Evolutionary conservation across 2,888 invertebrate genomes (phyloP), one percentile per base, ranked within the genome.

Genomic region (Lithosia quadra): DNA sequence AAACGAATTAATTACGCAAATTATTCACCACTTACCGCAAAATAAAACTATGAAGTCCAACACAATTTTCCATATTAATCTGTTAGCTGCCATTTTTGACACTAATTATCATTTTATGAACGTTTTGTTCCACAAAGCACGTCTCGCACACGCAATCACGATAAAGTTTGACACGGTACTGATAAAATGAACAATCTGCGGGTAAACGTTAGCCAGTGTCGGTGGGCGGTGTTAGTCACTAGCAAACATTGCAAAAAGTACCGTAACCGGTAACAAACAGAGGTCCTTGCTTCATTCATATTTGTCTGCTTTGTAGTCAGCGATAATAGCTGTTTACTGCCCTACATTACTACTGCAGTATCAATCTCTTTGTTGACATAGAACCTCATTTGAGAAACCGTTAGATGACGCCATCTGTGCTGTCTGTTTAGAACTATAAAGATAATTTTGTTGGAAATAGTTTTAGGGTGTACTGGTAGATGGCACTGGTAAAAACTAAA

Each of bases 21-120:
- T 22, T 57, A 7, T 39, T 53, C 11, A 2, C n/a, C 8, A 91
- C 94, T 91, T 72, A 94, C 94, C 89, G 62, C 90, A 89, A 15
- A 78, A 75, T 70, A 93, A 80, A 36, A 91, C 85, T 15, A 88
- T 10, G 55, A 93, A 79, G 79, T 94, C 94, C 86, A 94, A 72
- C 28, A 88, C 57, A 53, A 94, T 88, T 78, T 94, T 93, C 87
- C 89, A 89, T 72, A 90, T 84, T 61, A 92, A 65, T 73, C 76
- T 88, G 72, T 91, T 90, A 71, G 88, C 86, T 33, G 88, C 88
- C 92, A 77, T 76, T 63, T 73, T 72, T 21, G 21, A 69, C 80
- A 79, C 69, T 79, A 72, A 68, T 53, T 43, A 69, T 67, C 72
- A 69, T 78, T 72, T 70, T 75, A 68, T 78, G 65, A 59, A 74